Conservation (phyloP, 2,113 vertebrate genomes). For the Peromyscus leucopus region DNA sequence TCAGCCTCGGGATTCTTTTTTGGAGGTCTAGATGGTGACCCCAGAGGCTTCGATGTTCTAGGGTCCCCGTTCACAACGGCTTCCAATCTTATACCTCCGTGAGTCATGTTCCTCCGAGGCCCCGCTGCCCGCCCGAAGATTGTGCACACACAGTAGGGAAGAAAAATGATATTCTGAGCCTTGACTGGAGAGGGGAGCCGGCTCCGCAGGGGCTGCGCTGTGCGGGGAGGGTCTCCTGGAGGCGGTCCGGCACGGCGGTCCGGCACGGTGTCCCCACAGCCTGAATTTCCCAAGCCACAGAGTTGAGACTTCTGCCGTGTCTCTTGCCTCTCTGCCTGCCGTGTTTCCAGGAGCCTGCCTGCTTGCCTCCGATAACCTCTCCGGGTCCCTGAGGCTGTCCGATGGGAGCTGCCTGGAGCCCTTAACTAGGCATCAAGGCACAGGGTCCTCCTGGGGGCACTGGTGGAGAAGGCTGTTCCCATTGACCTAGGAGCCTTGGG, state of each 20-base stretch:
- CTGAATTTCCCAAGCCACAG: rapidly evolving
- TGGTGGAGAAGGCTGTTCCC: neutral
- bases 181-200: rapidly evolving
- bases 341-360: neutral
- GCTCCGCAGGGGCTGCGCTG: rapidly evolving
- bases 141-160: rapidly evolving
- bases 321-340: neutral
- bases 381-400: neutral
- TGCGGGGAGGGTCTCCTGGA: rapidly evolving
- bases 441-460: no score
- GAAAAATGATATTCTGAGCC: constrained; percentile 23
- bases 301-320: rapidly evolving
- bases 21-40: neutral
- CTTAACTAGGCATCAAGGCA: neutral
- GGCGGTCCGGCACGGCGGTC: neutral
- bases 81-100: neutral
- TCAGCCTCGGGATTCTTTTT: neutral
- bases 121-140: rapidly evolving
- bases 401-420: rapidly evolving
- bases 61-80: neutral
- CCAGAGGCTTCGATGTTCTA: neutral
- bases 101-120: neutral
- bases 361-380: no score
- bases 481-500: neutral
- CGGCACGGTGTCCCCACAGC: no score